A percentile compares a stretch with the other conserved stretches of the same genome.
Evolutionary conservation across 2,113 vertebrate genomes (phyloP).

Genomic region (Herpailurus yagouaroundi): DNA sequence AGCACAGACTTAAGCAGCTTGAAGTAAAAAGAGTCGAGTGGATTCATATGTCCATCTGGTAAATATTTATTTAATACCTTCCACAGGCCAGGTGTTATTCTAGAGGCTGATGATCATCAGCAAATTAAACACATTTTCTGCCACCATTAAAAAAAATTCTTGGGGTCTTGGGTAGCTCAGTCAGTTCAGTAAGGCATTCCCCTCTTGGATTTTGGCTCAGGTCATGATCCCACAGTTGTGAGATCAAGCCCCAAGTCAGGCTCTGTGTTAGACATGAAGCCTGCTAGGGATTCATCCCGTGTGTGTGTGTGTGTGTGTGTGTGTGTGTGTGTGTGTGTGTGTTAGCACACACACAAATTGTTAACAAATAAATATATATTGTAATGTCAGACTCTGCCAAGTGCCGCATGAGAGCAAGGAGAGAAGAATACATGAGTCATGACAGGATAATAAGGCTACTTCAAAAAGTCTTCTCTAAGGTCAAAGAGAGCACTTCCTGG

Average conservation of each 20-base stretch:
- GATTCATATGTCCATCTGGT: not conserved
- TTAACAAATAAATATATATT: not conserved
- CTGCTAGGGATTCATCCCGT: too few species aligned
- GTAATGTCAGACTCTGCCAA: not conserved
- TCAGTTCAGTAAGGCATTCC: too few species aligned
- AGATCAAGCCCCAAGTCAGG: too few species aligned
- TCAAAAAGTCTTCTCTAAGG: not conserved
- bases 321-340: too few species aligned
- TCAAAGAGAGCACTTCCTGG: not conserved
- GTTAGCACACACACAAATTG: too few species aligned
- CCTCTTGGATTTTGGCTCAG: too few species aligned
- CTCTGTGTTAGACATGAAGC: too few species aligned
- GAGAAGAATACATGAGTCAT: not conserved
- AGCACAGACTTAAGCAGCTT: not conserved
- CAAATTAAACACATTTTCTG: not conserved
- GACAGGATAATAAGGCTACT: not conserved
- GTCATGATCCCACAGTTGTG: too few species aligned
- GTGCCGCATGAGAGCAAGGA: not conserved
- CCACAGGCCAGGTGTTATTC: not conserved
- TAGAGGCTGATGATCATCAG: not conserved
- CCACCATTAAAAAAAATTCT: not conserved
- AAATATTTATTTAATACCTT: not conserved
- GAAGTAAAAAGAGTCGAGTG: not conserved
- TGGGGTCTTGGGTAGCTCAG: too few species aligned
- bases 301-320: too few species aligned